Conservation (phyloP, 2,888 invertebrate species). For the Panzeria rudis region DNA sequence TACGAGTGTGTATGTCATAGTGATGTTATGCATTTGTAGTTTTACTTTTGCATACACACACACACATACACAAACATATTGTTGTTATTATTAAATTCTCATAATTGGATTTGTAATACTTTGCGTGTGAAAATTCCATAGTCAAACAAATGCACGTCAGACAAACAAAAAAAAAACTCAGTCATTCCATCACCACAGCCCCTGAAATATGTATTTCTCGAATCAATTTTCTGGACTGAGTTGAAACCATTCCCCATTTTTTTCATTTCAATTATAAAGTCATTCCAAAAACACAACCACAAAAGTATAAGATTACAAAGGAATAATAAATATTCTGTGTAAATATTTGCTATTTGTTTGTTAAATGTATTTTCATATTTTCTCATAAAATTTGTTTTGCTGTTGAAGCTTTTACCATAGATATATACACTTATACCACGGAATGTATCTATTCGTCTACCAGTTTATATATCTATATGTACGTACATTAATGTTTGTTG, state of each 20-base stretch:
- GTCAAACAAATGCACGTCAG: slow-evolving; percentile 66
- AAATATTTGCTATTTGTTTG: slow-evolving; percentile 29
- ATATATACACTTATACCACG: background rate
- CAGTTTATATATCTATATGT: background rate
- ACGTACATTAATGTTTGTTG: background rate
- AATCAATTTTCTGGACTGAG: slow-evolving; percentile 12
- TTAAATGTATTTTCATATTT: slow-evolving; percentile 50
- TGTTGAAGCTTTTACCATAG: slow-evolving; percentile 9
- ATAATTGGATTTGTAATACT: slow-evolving; percentile 72
- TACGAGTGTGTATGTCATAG: background rate
- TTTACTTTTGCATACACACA: slow-evolving; percentile 13
- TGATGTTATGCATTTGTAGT: slow-evolving; percentile 26
- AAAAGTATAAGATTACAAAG: slow-evolving; percentile 65
- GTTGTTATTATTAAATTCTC: slow-evolving; percentile 69
- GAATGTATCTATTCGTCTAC: slow-evolving; percentile 15
- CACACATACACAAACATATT: slow-evolving; percentile 30
- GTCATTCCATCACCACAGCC: slow-evolving; percentile 13
- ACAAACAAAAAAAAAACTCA: slow-evolving; percentile 25
- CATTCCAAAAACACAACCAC: slow-evolving; percentile 44
- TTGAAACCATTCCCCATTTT: background rate
- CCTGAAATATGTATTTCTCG: background rate
- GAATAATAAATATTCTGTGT: slow-evolving; percentile 53
- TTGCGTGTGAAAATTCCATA: slow-evolving; percentile 70
- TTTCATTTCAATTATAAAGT: slow-evolving; percentile 36
- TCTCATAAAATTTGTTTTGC: slow-evolving; percentile 52